phyloP scores from a whole-genome alignment of 2,797 vertebrate species.

The Halcyon badia region DNA sequence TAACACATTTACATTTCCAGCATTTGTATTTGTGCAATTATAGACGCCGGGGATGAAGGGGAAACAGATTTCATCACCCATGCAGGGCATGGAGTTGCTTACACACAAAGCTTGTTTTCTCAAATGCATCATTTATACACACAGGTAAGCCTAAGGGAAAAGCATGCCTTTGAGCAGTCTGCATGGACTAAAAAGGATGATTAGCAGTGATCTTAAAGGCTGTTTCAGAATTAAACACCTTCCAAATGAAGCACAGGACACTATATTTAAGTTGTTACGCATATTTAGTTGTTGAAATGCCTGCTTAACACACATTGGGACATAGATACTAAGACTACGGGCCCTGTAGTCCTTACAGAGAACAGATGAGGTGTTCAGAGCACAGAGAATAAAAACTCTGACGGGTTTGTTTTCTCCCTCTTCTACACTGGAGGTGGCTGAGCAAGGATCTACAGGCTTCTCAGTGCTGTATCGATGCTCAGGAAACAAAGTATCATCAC shows the following conservation, averaged over 20 bases:
- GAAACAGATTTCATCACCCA: background rate
- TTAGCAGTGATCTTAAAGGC: background rate
- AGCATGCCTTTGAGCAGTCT: background rate
- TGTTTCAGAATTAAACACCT: background rate
- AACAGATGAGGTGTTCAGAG: background rate
- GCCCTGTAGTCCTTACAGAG: background rate
- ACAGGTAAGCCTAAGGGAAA: fast-evolving
- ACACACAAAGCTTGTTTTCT: background rate
- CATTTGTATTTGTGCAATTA: background rate
- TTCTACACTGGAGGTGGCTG: background rate
- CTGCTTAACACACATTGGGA: background rate
- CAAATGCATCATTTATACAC: background rate
- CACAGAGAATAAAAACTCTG: background rate
- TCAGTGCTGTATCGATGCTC: background rate
- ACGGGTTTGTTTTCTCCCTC: background rate
- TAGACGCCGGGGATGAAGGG: background rate
- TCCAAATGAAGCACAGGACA: background rate
- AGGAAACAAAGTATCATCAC: background rate
- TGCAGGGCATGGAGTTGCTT: background rate
- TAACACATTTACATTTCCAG: background rate
- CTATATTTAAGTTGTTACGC: background rate
- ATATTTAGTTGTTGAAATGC: background rate
- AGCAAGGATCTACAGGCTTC: background rate
- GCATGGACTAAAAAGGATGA: background rate
- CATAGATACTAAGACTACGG: background rate